These are phyloP conservation scores for Takifugu rubripes DNA, from an alignment of 2,797 vertebrate species.

Conservation along the genomic window DNA sequence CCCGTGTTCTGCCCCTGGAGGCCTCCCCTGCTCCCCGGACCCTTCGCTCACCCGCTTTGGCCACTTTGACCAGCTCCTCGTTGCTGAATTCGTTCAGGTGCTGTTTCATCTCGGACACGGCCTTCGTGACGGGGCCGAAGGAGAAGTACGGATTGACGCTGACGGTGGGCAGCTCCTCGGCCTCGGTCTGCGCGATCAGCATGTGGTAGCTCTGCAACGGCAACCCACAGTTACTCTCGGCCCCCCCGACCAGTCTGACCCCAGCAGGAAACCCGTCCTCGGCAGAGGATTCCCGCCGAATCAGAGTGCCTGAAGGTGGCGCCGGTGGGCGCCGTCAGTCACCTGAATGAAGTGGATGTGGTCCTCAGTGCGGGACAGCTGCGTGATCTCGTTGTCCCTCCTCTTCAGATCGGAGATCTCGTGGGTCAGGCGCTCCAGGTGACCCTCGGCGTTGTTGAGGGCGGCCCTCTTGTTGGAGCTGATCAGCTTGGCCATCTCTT, in stretches of 20 bases:
- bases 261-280: no score
- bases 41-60: slow-evolving; percentile 66
- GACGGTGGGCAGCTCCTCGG: slow-evolving; percentile 78
- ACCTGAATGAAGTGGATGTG: slow-evolving; percentile 86
- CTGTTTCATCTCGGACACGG: slow-evolving; percentile 80
- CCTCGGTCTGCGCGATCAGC: slow-evolving; percentile 79
- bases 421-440: slow-evolving; percentile 77
- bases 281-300: not conserved
- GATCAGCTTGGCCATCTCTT: slow-evolving; percentile 81
- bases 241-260: not conserved
- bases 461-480: slow-evolving; percentile 76
- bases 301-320: not conserved
- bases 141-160: slow-evolving; percentile 79
- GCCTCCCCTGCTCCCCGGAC: not conserved
- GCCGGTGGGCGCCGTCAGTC: not conserved
- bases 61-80: slow-evolving; percentile 79
- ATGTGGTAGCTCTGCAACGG: slow-evolving; percentile 74
- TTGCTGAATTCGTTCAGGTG: slow-evolving; percentile 79
- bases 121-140: slow-evolving; percentile 76
- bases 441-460: slow-evolving; percentile 75
- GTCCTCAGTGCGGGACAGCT: slow-evolving; percentile 80
- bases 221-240: not conserved
- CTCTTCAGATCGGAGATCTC: slow-evolving; percentile 79
- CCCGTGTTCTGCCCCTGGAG: no score
- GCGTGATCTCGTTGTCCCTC: slow-evolving; percentile 78